Conservation (phyloP, 1,140 invertebrate species). For the Nasonia longicornis region DNA sequence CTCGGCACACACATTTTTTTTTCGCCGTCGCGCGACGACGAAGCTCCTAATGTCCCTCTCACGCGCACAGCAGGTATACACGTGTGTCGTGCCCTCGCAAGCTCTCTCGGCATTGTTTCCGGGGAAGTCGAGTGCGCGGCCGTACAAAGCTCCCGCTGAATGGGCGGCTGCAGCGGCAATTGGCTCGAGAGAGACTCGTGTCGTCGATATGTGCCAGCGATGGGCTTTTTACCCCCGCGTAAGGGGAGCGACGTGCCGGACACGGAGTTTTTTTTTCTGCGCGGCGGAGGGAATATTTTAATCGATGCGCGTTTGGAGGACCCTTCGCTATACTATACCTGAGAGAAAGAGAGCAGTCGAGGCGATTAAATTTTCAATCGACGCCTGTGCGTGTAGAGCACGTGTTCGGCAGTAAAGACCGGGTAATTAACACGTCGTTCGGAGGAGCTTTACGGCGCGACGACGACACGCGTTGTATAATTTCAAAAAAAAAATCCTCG, state of each 20-base stretch:
- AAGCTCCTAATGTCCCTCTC: not conserved
- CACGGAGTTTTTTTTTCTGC: not conserved
- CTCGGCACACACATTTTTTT: not conserved
- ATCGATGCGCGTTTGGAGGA: not conserved
- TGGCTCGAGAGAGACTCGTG: not conserved
- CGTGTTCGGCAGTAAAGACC: constrained; percentile 32
- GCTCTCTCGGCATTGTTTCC: constrained; percentile 13
- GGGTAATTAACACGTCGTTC: constrained; percentile 40
- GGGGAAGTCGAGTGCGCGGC: not conserved
- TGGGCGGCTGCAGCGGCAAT: not conserved
- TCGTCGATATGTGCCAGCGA: not conserved
- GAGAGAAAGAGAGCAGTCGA: not conserved
- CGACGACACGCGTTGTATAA: not conserved
- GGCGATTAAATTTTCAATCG: not conserved
- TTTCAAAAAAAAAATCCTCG: not conserved
- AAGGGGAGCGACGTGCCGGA: not conserved
- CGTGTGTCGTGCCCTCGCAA: not conserved
- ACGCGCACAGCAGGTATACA: not conserved
- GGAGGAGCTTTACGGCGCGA: not conserved
- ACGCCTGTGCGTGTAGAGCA: not conserved
- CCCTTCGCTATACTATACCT: not conserved
- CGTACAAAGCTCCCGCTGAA: not conserved
- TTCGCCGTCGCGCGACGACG: not conserved
- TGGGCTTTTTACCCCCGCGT: not conserved
- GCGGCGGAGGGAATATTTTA: not conserved